Evolutionary conservation across 2,888 invertebrate species (phyloP), one percentile per base, ranked within the genome.

Genomic region (Andrena fulva): DNA sequence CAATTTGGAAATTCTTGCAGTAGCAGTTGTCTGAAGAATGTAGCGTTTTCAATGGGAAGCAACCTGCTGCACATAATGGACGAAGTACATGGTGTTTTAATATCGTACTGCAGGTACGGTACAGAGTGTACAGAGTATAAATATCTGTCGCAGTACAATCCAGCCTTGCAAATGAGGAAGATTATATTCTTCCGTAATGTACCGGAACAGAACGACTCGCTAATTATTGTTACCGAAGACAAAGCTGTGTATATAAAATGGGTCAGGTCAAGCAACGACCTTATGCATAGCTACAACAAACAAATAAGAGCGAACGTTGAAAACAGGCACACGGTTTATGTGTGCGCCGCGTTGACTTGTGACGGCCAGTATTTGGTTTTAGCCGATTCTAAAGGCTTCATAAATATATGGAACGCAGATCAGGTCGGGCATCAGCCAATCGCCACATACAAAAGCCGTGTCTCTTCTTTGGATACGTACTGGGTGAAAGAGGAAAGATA

Each of bases 301-400:
- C 87, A 87, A 48, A 66, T 75, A 29, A 87, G 88, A 69, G 88
- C 88, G 4, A 80, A 81, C 24, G 88, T 91, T 29, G 88, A 90
- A 31, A 80, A 88, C n/a, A 86, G 90, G 59, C 48, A 70, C 5
- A 84, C 86, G 2, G 77, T 80, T 72, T 94, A 92, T 74, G 89
- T 91, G 35, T 94, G 93, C 72, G 94, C 94, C 20, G 91, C 94
- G 2, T 88, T 94, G 33, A 94, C 94, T 3, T 91, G 93, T 54
- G 95, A 95, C 85, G 94, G 94, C 2, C 89, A 91, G 59, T 94
- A 94, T 87, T 89, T 95, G 68, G 92, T 95, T 56, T 90, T 93
- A 60, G 94, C 93, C 20, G 94, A 94, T 66, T 93, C 94, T 4
- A 92, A 92, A 76, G 93, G 94, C 63, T 92, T 91, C n/a, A 92